phyloP scores from a whole-genome alignment of 64 coral and sea anemone genomes.

The Montipora foliosa region DNA sequence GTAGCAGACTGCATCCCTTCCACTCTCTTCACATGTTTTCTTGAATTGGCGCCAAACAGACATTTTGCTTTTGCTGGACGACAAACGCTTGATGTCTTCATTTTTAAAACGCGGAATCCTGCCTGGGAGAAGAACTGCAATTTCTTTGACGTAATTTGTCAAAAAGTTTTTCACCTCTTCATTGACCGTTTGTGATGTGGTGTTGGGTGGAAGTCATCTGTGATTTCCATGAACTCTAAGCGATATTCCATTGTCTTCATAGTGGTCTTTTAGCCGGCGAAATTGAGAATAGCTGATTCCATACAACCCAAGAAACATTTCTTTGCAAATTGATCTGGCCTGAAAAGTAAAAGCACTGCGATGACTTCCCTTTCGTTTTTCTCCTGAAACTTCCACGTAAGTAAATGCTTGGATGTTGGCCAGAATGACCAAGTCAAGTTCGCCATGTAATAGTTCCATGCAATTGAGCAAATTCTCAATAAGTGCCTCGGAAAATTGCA shows the following conservation, averaged over 20 bases:
- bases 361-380: no score
- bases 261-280: not conserved
- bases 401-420: slow-evolving; percentile 57
- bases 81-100: slow-evolving; percentile 35
- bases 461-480: slow-evolving; percentile 28
- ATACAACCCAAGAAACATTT: not conserved
- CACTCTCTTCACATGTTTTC: not conserved
- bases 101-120: slow-evolving; percentile 55
- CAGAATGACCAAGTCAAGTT: slow-evolving; percentile 49
- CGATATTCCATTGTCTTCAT: not conserved
- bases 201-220: not conserved
- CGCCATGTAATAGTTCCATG: slow-evolving; percentile 12
- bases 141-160: slow-evolving; percentile 61
- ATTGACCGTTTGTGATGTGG: not conserved
- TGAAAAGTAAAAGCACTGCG: no score
- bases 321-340: not conserved
- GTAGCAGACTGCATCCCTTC: slow-evolving; percentile 5
- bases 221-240: not conserved
- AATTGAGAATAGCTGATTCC: not conserved
- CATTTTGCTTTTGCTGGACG: slow-evolving; percentile 29
- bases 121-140: slow-evolving; percentile 45
- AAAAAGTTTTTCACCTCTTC: slow-evolving; percentile 33
- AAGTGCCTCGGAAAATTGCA: slow-evolving; percentile 11
- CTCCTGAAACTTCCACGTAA: not conserved
- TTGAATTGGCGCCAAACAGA: slow-evolving; percentile 1